Base-by-base conservation (phyloP, 2,113 vertebrate species). In the Aramus guarauna region DNA sequence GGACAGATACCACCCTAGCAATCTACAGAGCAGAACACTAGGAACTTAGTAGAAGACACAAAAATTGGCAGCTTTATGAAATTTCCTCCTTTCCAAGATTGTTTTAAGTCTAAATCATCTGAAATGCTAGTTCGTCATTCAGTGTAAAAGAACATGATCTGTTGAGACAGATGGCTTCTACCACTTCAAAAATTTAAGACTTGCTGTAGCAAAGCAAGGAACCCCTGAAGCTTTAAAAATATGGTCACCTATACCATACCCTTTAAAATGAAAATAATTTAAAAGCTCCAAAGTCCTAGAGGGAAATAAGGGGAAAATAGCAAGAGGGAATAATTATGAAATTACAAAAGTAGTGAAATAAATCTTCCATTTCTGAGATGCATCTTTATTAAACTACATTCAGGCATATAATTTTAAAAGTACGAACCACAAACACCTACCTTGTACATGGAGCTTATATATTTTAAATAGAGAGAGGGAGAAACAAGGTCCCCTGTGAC, bases 101-200 rank as follows among this genome's bases (percentile, higher is more conserved):
- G 86, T 90, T 96, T 94, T 87, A 95, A 87, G 77, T 69, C 79
- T 82, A 88, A 91, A 91, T 83, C 89, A 91, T 47, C 71, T 79
- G 71, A 94, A 91, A 85, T 62, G 41, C 59, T 85, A n/a, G 74
- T 96, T 95, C 2, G 1, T 95, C 84, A 94, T 94, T 91, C 92
- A 68, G 79, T 87, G 86, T 89, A 94, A 96, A 95, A 94, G 96
- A 95, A 96, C 88, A 97, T 91, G 94, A 94, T 95, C 96, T 97
- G 92, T 85, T 90, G 71, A 97, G 96, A 97, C 89, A 97, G 97
- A 97, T 95, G 96, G 94, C 62, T 94, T 94, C 80, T 76, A 82
- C 58, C 32, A 87, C 69, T 89, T 97, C 73, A 94, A 80, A 96
- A 94, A 90, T 91, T 75, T 88, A 86, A 84, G 86, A 90, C 45